Evolutionary conservation across 1,140 invertebrate species (phyloP).

Genomic region (Ylistrum balloti): DNA sequence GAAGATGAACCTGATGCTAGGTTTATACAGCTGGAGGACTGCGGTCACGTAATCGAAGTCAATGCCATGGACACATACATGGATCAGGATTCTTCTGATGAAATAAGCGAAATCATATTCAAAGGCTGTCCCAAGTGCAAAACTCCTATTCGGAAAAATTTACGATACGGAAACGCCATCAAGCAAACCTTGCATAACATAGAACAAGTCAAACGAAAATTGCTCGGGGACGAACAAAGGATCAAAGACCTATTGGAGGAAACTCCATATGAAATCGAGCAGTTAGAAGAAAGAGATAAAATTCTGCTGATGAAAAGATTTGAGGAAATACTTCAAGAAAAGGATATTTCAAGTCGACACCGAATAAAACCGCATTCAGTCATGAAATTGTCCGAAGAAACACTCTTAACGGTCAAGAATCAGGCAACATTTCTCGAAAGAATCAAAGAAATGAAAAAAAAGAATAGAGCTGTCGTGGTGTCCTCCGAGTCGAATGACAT

Average conservation of each 20-base stretch:
- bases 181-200: constrained; percentile 79
- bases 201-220: constrained; percentile 62
- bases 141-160: constrained; percentile 85
- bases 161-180: constrained; percentile 85
- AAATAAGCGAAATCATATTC: constrained; percentile 82
- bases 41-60: constrained; percentile 67
- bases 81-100: constrained; percentile 78
- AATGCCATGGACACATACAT: constrained; percentile 82
- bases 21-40: constrained; percentile 73
- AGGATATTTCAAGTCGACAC: not conserved
- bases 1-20: constrained; percentile 79
- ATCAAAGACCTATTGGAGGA: constrained; percentile 36
- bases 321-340: not conserved
- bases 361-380: not conserved
- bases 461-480: not conserved
- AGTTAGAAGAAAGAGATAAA: not conserved
- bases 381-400: constrained; percentile 25
- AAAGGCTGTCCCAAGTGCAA: constrained; percentile 87
- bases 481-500: not conserved
- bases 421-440: constrained; percentile 44
- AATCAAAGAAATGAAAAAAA: not conserved
- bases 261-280: not conserved
- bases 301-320: constrained; percentile 39
- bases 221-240: constrained; percentile 46
- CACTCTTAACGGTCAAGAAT: constrained; percentile 45